Evolutionary conservation across 2,113 vertebrate genomes (phyloP).

Genomic region (Myrmophylax atrothorax): DNA sequence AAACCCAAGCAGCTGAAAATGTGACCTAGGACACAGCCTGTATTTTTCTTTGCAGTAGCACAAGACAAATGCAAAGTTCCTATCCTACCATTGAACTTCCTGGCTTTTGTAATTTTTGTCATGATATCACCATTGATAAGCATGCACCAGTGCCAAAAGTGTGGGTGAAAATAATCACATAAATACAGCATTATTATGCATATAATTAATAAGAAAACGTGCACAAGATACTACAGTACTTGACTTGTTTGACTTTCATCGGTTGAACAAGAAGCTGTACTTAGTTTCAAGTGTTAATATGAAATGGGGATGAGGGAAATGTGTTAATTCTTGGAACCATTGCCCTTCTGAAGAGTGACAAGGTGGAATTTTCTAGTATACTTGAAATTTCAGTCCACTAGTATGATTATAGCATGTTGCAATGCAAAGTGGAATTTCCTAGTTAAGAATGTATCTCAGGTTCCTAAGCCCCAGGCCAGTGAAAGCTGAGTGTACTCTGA

Average conservation of each 20-base stretch:
- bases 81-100: background rate
- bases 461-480: conserved; percentile 69
- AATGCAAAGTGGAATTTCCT: conserved; percentile 56
- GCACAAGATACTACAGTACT: conserved; percentile 13
- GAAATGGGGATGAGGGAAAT: conserved; percentile 47
- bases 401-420: conserved; percentile 47
- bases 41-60: background rate
- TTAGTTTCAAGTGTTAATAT: conserved; percentile 59
- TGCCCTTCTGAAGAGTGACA: conserved; percentile 71
- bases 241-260: conserved; percentile 68
- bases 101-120: conserved; percentile 26
- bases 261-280: conserved; percentile 23
- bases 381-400: conserved; percentile 66
- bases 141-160: background rate
- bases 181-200: conserved; percentile 62
- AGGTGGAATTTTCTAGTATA: conserved; percentile 73
- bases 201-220: conserved; percentile 63
- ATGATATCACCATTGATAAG: conserved; percentile 52
- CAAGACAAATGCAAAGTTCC: background rate
- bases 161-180: conserved; percentile 10
- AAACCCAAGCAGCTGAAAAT: background rate
- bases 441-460: conserved; percentile 77
- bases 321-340: conserved; percentile 60
- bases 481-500: conserved; percentile 43
- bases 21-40: background rate